Evolutionary conservation across 2,888 invertebrate genomes (phyloP), one percentile per base, ranked within the genome.

Genomic region (Protonemura montana): DNA sequence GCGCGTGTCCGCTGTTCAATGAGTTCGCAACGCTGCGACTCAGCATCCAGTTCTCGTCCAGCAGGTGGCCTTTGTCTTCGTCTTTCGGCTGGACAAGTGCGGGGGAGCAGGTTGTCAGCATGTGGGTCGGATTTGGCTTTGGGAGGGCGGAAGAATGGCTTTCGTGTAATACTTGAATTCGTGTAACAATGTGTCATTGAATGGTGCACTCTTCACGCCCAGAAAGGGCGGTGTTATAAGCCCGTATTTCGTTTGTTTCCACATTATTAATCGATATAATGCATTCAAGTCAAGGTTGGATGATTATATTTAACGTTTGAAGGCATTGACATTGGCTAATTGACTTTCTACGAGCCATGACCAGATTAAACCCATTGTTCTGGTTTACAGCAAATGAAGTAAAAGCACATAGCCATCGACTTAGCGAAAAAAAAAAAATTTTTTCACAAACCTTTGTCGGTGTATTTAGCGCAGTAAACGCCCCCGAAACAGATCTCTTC

Each of bases 1-100:
- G 88, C 6, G 59, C 13, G 91, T 90, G 89, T 91, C 88, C 88
- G 91, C 89, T 92, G 88, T 87, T 93, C 89, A 96, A 91, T 0
- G 96, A 96, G 90, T 95, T 96, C 0, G 96, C 96, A 0, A 96
- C 95, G 21, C 96, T 96, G 89, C 95, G 94, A 87, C 96, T 96
- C 42, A 97, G 91, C 89, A 97, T 94, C 97, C 97, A 97, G 90
- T 97, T 97, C 85, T 93, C 94, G 89, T 94, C 94, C 76, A 92
- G 89, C 21, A 90, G 88, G 78, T 90, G 90, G 13, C 59, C 59
- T 78, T 89, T 89, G 0, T 89, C 87, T 21, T 59, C 82, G 26
- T 84, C 84, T 59, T 76, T 41, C 26, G 26, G 29, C 76, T 89
- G 92, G 92, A n/a, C n/a, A 76, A 5, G 28, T 2, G 78, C 26